Conservation (phyloP, 1,140 invertebrate species). For the Phortica variegata region DNA sequence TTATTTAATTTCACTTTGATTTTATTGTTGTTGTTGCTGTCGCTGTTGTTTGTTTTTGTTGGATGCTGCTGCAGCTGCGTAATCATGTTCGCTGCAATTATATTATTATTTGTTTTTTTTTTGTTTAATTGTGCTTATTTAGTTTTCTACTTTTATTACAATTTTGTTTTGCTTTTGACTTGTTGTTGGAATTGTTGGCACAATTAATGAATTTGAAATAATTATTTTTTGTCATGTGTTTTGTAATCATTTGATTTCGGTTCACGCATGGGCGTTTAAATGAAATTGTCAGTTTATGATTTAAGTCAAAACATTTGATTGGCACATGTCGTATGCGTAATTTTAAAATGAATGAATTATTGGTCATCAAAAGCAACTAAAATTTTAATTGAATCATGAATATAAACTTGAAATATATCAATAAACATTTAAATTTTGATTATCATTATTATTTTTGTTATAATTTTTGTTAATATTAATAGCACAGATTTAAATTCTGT, state of each 20-base stretch:
- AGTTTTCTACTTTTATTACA: constrained; percentile 13
- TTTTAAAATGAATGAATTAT: background rate
- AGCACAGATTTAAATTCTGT: too few relatives aligned
- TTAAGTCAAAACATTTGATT: constrained; percentile 10
- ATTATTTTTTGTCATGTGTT: constrained; percentile 26
- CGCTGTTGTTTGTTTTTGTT: constrained; percentile 19
- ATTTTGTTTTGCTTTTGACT: constrained; percentile 17
- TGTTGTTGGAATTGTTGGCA: constrained; percentile 21
- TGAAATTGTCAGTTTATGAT: constrained; percentile 33
- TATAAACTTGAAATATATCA: too few relatives aligned
- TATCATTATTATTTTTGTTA: too few relatives aligned
- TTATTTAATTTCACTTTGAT: constrained; percentile 11
- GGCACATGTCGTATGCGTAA: constrained; percentile 10
- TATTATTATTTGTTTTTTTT: constrained; percentile 38
- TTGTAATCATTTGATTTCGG: constrained; percentile 27
- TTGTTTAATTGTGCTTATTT: constrained; percentile 29
- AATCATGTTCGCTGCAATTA: constrained; percentile 52
- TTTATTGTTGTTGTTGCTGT: constrained; percentile 24
- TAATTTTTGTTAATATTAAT: too few relatives aligned
- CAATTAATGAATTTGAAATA: constrained; percentile 39
- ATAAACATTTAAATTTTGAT: too few relatives aligned
- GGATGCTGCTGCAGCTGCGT: too few relatives aligned
- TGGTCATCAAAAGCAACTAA: background rate
- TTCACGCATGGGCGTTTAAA: constrained; percentile 46
- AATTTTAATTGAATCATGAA: background rate